phyloP scores from a whole-genome alignment of 2,113 vertebrate genomes.

The Struthio camelus region DNA sequence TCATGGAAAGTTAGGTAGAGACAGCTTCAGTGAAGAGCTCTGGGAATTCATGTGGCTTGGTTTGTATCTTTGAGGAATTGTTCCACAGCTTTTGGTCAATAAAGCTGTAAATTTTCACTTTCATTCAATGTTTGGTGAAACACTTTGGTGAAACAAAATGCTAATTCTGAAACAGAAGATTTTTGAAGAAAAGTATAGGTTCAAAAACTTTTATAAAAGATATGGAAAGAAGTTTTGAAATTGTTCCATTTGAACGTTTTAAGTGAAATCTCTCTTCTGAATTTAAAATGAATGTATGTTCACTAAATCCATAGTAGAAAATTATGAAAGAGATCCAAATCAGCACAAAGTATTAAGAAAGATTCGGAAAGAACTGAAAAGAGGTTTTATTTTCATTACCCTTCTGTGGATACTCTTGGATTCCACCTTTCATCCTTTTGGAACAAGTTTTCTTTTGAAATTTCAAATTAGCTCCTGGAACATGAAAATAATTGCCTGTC shows the following conservation, averaged over 20 bases:
- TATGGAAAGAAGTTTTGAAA: background rate
- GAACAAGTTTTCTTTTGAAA: background rate
- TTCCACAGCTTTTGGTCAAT: background rate
- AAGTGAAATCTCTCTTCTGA: background rate
- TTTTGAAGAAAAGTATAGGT: background rate
- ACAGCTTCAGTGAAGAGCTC: background rate
- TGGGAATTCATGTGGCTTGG: background rate
- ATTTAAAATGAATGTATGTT: background rate
- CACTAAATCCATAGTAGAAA: background rate
- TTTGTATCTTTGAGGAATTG: background rate
- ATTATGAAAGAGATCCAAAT: background rate
- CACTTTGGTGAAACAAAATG: background rate
- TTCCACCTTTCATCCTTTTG: background rate
- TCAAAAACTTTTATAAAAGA: background rate
- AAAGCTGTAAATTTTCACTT: background rate
- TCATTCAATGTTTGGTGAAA: background rate
- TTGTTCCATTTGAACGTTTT: background rate
- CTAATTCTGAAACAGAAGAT: background rate
- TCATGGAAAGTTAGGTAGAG: background rate
- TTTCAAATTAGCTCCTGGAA: background rate
- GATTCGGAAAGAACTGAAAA: background rate
- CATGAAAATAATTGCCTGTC: background rate
- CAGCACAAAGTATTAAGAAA: background rate
- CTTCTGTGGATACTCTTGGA: background rate
- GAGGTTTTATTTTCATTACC: background rate